Evolutionary conservation across 2,113 vertebrate species (phyloP).

Genomic region (Alouatta palliata): DNA sequence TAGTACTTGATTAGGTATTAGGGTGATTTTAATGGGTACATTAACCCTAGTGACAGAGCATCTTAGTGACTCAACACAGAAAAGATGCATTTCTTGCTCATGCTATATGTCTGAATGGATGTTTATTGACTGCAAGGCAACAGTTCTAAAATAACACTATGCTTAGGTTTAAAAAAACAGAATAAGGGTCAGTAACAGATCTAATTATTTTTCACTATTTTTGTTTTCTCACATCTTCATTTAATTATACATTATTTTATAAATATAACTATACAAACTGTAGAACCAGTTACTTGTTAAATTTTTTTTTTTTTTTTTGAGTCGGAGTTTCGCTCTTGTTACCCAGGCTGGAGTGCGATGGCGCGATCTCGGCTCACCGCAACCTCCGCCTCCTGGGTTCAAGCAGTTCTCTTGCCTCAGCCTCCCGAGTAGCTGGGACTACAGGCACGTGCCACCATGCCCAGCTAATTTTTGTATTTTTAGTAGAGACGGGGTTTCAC

Average conservation of each 20-base stretch:
- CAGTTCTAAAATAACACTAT: neutral
- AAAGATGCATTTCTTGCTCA: neutral
- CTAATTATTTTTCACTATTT: neutral
- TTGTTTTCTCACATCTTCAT: constrained; percentile 1
- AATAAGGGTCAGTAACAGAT: neutral
- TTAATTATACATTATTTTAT: neutral
- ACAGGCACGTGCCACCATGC: no score
- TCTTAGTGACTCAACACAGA: neutral
- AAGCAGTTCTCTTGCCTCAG: no score
- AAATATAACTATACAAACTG: neutral
- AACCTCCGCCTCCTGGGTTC: no score
- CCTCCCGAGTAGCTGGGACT: no score
- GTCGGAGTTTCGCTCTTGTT: no score
- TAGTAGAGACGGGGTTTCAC: no score
- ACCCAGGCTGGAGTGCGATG: no score
- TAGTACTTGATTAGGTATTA: neutral
- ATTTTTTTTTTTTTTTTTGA: no score
- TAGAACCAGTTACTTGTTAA: neutral
- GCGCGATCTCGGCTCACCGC: no score
- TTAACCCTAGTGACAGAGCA: neutral
- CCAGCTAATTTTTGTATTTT: no score
- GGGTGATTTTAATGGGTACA: neutral
- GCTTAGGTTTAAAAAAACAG: neutral
- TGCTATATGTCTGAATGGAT: neutral
- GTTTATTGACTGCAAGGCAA: neutral